phyloP scores from a whole-genome alignment of 2,888 invertebrate species.

The Ashinkailepas kermadecensis region DNA sequence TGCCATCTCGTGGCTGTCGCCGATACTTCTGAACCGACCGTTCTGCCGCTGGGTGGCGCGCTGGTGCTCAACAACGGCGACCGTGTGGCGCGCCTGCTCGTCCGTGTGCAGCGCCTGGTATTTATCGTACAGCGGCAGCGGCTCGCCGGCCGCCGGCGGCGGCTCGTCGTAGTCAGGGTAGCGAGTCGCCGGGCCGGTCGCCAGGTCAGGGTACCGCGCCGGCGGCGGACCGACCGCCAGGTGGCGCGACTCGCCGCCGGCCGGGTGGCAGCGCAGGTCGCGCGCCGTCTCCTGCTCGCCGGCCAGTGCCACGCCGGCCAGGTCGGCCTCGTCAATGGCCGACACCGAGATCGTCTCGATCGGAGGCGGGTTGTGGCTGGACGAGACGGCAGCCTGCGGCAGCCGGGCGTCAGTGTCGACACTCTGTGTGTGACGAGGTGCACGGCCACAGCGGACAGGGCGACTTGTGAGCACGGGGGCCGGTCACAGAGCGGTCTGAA shows the following conservation, averaged over 20 bases:
- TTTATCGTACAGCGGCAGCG: not conserved
- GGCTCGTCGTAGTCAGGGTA: too few species aligned
- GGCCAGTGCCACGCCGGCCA: not conserved
- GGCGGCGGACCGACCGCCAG: not conserved
- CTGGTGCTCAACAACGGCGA: not conserved
- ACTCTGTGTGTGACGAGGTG: not conserved
- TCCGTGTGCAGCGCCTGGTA: not conserved
- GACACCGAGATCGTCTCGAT: not conserved
- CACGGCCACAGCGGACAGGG: too few species aligned
- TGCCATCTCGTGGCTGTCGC: conserved; percentile 12
- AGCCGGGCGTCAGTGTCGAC: not conserved
- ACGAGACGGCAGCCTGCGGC: not conserved
- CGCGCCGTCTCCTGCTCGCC: conserved; percentile 9
- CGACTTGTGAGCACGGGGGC: too few species aligned
- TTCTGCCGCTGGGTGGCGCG: not conserved
- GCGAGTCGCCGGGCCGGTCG: too few species aligned
- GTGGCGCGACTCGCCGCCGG: not conserved
- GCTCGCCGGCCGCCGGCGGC: not conserved
- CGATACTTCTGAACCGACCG: not conserved
- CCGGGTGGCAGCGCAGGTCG: conserved; percentile 17
- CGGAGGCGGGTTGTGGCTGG: conserved; percentile 3
- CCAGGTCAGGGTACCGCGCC: not conserved
- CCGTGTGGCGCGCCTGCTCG: not conserved
- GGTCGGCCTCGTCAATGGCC: not conserved
- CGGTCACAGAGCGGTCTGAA: too few species aligned